Conservation (phyloP, 2,797 vertebrate species). For the Xiphorhynchus erythropygius region DNA sequence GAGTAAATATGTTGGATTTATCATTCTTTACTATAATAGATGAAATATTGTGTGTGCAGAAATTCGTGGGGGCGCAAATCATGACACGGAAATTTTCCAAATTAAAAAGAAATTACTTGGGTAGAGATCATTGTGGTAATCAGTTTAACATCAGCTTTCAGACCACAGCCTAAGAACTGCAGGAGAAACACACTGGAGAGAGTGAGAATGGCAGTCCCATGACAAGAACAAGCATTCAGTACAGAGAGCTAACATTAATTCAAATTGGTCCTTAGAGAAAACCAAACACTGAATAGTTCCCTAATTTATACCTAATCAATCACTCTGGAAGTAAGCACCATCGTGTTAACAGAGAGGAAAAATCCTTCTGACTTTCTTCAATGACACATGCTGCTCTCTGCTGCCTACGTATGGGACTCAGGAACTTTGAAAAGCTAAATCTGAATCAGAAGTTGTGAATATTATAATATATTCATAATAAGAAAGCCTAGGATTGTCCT, state of each 20-base stretch:
- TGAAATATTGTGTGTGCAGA: not conserved
- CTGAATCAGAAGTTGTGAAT: not conserved
- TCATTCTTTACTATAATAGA: not conserved
- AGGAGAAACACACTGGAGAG: not conserved
- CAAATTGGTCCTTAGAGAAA: not conserved
- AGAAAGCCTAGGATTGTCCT: not conserved
- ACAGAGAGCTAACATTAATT: not conserved
- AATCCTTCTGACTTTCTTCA: not conserved
- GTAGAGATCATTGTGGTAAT: not conserved
- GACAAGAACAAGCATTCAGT: not conserved
- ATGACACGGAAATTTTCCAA: not conserved
- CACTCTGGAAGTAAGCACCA: not conserved
- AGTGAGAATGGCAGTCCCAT: not conserved
- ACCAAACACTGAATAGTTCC: not conserved
- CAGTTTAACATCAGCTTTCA: not conserved
- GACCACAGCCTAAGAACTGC: not conserved
- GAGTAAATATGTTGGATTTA: not conserved
- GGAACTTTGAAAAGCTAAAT: not conserved
- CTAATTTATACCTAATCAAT: slow-evolving; percentile 5
- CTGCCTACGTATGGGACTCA: not conserved
- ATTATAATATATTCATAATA: not conserved
- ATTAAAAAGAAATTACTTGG: not conserved
- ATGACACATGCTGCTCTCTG: not conserved
- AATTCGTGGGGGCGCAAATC: not conserved
- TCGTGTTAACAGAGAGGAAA: not conserved